Conservation (phyloP, 2,797 vertebrate genomes). For the Diceros bicornis region DNA sequence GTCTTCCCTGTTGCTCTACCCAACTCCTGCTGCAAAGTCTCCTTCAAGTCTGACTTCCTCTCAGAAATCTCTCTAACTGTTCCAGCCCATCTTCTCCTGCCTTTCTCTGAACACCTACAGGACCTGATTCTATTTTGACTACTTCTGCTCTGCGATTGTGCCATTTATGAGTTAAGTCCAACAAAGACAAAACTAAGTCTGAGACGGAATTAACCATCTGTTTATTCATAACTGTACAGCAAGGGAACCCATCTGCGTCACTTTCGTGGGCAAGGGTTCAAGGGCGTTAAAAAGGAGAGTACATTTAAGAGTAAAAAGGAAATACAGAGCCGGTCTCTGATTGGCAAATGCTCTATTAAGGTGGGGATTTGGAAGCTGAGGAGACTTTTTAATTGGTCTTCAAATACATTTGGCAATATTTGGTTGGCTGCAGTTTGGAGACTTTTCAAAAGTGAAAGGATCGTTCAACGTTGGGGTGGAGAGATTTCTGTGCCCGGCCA, state of each 20-base stretch:
- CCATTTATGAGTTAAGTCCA: background rate
- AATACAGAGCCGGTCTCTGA: background rate
- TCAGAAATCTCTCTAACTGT: background rate
- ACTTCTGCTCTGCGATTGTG: background rate
- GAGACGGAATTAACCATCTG: background rate
- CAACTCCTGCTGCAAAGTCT: background rate
- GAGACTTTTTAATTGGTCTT: background rate
- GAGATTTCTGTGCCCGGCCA: slow-evolving; percentile 28
- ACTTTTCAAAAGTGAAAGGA: no score
- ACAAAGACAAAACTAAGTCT: background rate
- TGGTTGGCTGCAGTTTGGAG: background rate
- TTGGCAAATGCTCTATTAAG: background rate
- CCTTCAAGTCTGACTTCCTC: background rate
- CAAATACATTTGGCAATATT: background rate
- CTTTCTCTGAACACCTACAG: background rate
- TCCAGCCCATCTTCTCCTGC: background rate
- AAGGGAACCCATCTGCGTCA: background rate
- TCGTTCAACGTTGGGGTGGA: background rate
- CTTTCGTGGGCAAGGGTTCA: background rate
- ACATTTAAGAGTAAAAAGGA: background rate
- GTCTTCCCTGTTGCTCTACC: background rate
- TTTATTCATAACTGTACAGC: background rate
- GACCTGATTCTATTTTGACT: background rate
- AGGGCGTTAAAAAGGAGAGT: background rate
- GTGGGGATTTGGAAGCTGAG: background rate